phyloP scores from a whole-genome alignment of 2,113 vertebrate genomes.

The Tachysurus fulvidraco region DNA sequence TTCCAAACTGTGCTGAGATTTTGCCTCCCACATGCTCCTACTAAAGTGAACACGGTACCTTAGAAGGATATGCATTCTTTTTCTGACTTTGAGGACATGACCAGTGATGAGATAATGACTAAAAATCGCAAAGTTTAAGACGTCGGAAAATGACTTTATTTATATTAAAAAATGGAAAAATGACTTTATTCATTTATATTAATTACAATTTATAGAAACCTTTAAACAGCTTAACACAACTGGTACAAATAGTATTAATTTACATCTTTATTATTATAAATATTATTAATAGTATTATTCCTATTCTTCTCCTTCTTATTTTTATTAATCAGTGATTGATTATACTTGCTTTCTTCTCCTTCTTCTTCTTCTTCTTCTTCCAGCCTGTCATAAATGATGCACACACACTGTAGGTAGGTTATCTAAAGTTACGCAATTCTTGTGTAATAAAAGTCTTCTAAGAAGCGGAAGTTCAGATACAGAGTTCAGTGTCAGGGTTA shows the following conservation, averaged over 20 bases:
- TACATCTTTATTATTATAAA: neutral
- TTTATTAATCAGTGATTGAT: neutral
- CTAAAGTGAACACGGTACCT: neutral
- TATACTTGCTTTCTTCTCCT: neutral
- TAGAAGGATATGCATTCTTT: conserved; percentile 23
- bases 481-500: neutral
- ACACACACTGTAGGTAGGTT: neutral
- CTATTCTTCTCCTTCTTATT: too few species aligned
- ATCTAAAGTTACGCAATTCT: neutral
- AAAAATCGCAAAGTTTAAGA: too few species aligned
- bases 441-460: neutral
- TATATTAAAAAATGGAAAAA: too few species aligned
- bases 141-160: neutral
- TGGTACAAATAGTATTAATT: neutral
- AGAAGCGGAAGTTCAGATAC: conserved; percentile 1
- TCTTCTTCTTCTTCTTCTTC: neutral
- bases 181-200: neutral
- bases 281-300: neutral
- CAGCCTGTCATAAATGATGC: neutral
- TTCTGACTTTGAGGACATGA: conserved; percentile 1
- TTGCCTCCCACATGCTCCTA: neutral
- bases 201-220: too few species aligned
- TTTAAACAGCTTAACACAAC: neutral
- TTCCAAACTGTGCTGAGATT: neutral
- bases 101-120: conserved; percentile 8